Evolutionary conservation across 2,113 vertebrate species (phyloP), one percentile per base, ranked within the genome.

Genomic region (Patagioenas fasciata): DNA sequence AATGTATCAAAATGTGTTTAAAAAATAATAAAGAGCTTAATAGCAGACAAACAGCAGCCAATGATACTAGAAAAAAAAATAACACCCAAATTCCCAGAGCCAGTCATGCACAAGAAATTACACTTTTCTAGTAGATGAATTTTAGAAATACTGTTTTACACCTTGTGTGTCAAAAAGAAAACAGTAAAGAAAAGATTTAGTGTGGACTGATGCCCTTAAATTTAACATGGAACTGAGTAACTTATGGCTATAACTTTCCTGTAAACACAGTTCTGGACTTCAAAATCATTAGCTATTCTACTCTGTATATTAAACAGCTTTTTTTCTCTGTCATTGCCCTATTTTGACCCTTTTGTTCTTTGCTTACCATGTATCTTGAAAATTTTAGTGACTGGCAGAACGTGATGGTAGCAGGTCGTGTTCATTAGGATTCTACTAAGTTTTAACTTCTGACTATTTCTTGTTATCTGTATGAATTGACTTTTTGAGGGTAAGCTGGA

Each of bases 321-420:
- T 58, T 69, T 70, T 42, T 53, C 48, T 10, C 20, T 60, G 1
- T 88, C 31, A 12, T 42, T 86, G 8, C 23, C 32, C 6, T 82
- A 0, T 61, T 85, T 66, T 57, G 23, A 40, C 18, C 15, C 12
- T 70, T 83, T 58, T 53, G 36, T 13, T 89, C 54, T 88, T 88
- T 11, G 25, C 9, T 83, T 2, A 3, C 6, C 31, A n/a, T 0
- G 0, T 75, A 15, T 18, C 78, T 91, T 86, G 29, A 60, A 92
- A 71, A 40, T 67, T 70, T 24, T 24, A 44, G 48, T 54, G 56
- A 10, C 40, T 7, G 1, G 5, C 44, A 80, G 72, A 47, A 51
- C 44, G 20, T 61, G 13, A 8, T 91, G n/a, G 19, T 54, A 83
- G 18, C 53, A 64, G 51, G 20, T 36, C 1, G 0, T 20, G n/a